Evolutionary conservation across 2,797 vertebrate genomes (phyloP).

Genomic region (Onychomys torridus): DNA sequence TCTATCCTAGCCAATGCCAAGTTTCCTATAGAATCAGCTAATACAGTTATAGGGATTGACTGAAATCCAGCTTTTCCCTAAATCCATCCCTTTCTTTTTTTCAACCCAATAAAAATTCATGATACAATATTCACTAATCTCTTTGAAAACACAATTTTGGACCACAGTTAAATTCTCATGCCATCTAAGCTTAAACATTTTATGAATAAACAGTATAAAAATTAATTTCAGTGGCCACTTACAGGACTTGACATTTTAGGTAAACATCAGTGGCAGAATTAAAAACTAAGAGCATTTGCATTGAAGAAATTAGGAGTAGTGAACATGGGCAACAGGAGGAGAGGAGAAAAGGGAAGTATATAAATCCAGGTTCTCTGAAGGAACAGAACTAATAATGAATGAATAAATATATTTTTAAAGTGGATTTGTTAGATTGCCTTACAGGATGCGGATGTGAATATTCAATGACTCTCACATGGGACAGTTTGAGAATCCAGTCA

Average conservation of each 20-base stretch:
- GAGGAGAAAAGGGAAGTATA: not conserved
- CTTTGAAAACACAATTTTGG: not conserved
- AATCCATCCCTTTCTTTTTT: not conserved
- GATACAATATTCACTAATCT: not conserved
- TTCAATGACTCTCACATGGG: not conserved
- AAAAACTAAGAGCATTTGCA: not conserved
- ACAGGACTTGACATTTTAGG: not conserved
- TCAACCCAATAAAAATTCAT: not conserved
- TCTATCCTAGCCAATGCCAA: not conserved
- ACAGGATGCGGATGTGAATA: not conserved
- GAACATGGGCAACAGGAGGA: not conserved
- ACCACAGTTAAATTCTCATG: not conserved
- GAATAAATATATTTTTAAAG: not conserved
- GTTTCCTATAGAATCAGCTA: not conserved
- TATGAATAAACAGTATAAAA: not conserved
- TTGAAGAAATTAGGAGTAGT: not conserved
- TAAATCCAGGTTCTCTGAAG: not conserved
- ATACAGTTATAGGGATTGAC: rapidly evolving
- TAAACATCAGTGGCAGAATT: not conserved
- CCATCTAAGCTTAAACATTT: not conserved
- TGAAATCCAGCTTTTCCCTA: not conserved
- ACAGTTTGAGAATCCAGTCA: not conserved
- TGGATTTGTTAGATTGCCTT: not conserved
- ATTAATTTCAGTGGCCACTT: not conserved
- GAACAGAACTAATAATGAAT: not conserved